Conservation (phyloP, 1,140 invertebrate species). For the Melipona quadrifasciata region DNA sequence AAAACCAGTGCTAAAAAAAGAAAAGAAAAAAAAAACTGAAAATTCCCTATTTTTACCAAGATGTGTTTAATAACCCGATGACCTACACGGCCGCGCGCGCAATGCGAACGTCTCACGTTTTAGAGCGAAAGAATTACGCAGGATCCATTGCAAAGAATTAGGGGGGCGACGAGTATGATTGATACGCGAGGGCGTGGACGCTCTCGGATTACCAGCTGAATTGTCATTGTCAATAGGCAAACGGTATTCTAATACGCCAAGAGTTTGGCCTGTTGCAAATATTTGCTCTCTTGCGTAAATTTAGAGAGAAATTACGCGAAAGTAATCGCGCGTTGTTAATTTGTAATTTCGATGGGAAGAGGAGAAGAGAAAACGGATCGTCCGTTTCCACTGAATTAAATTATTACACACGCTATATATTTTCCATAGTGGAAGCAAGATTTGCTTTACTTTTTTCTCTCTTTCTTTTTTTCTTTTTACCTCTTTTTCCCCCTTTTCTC, state of each 20-base stretch:
- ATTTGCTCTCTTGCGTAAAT: slow-evolving; percentile 13
- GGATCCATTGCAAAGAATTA: slow-evolving; percentile 38
- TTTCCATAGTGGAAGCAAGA: background rate
- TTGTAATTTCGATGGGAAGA: no score
- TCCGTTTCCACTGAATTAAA: background rate
- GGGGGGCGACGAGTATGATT: slow-evolving; percentile 52
- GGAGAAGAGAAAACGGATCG: background rate
- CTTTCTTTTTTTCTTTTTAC: no score
- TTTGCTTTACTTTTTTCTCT: background rate
- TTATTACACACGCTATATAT: background rate
- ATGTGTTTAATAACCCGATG: background rate
- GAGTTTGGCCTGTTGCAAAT: slow-evolving; percentile 5
- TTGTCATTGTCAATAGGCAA: slow-evolving; percentile 7
- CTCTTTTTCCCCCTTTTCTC: no score
- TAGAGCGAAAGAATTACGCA: slow-evolving; percentile 28
- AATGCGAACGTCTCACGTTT: background rate
- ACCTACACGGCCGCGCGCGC: background rate
- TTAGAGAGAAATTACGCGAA: background rate
- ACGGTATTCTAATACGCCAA: background rate
- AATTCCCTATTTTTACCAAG: background rate
- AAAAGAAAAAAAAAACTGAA: background rate
- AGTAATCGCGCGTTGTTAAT: no score
- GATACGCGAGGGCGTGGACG: slow-evolving; percentile 40
- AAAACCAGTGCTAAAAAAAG: no score
- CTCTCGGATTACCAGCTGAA: slow-evolving; percentile 47